Base-by-base conservation (phyloP, 2,113 vertebrate species). In the Vulpes lagopus region DNA sequence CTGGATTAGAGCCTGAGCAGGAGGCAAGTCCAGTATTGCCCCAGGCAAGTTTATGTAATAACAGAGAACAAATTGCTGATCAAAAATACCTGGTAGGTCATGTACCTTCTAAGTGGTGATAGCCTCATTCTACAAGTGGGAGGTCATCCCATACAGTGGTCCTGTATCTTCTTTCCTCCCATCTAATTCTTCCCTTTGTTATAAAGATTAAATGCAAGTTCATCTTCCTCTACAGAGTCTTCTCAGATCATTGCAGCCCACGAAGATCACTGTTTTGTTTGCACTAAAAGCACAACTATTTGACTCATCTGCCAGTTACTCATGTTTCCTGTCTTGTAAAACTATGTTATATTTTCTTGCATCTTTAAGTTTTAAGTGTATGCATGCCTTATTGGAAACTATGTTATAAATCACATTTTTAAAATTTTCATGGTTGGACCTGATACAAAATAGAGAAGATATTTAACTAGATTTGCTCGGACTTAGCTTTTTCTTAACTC, bases 391-490 rank as follows among this genome's bases (percentile, higher is more conserved):
- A 19, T 25, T 49, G 78, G 43, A 84, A 82, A 59, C 30, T 90
- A 79, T 22, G 81, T 17, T 62, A 35, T 64, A 8, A 67, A 32
- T 59, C 76, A 15, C 1, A 51, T 16, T 73, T 73, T 94, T 76
- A 53, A 2, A 49, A 3, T 62, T 22, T 95, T 73, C 1, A 16
- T 64, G 32, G 74, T 94, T 90, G 69, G 12, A 19, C 8, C 23
- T 71, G 60, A 55, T 38, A 78, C 16, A 55, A 0, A 38, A 7
- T 71, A 32, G 32, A 82, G 15, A 91, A 85, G 19, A 32, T 62
- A 85, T 73, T 95, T 86, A n/a, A 78, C 6, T 64, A 65, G 43
- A 80, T 95, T 90, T 92, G 53, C 38, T 93, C 32, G 73, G n/a
- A 85, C 3, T 59, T 91, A 59, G 55, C 43, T 15, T 94, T 91